Evolutionary conservation across 2,888 invertebrate genomes (phyloP).

Genomic region (Abrostola tripartita): DNA sequence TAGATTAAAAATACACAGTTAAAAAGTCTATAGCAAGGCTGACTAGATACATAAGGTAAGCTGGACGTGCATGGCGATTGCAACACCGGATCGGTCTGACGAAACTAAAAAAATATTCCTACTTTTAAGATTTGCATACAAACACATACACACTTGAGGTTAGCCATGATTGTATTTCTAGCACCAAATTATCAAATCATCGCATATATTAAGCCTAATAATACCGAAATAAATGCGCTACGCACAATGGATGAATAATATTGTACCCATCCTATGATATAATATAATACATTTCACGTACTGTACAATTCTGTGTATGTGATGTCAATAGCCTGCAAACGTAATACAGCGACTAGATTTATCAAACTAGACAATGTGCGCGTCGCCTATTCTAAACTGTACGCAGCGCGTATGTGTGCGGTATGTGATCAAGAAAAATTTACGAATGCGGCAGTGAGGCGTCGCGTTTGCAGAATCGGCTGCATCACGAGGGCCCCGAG

Average conservation of each 20-base stretch:
- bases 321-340: constrained; percentile 61
- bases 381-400: constrained; percentile 32
- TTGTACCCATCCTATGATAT: constrained; percentile 16
- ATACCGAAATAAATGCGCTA: constrained; percentile 14
- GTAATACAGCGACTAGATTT: constrained; percentile 44
- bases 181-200: too few species aligned
- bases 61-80: too few species aligned
- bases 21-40: too few species aligned
- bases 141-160: too few species aligned
- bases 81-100: too few species aligned
- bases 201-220: constrained; percentile 7
- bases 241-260: constrained; percentile 31
- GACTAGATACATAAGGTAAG: too few species aligned
- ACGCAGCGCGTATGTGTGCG: constrained; percentile 40
- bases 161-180: too few species aligned
- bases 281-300: constrained; percentile 35
- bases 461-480: constrained; percentile 75
- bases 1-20: too few species aligned
- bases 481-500: constrained; percentile 82
- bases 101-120: too few species aligned
- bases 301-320: constrained; percentile 35
- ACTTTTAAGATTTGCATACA: too few species aligned
- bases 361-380: constrained; percentile 44
- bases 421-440: constrained; percentile 51
- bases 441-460: constrained; percentile 63